phyloP scores from a whole-genome alignment of 2,888 invertebrate genomes.

The Mythimna pallens region DNA sequence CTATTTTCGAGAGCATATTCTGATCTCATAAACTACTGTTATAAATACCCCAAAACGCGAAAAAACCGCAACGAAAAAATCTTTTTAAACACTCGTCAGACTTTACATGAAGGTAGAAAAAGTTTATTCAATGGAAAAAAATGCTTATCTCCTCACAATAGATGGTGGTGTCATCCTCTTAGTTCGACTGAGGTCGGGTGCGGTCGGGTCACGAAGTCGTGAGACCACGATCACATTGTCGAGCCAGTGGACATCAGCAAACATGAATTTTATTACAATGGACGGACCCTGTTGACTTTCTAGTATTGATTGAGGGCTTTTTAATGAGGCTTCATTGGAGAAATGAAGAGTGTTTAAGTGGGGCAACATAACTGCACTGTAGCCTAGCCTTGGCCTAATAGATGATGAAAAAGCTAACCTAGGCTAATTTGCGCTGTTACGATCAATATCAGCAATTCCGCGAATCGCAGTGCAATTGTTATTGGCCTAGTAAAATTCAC shows the following conservation, averaged over 20 bases:
- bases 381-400: slow-evolving; percentile 19
- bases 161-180: slow-evolving; percentile 57
- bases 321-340: slow-evolving; percentile 52
- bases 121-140: slow-evolving; percentile 48
- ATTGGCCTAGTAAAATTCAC: slow-evolving; percentile 19
- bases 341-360: slow-evolving; percentile 41
- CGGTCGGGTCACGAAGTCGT: slow-evolving; percentile 76
- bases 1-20: neutral
- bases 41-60: neutral
- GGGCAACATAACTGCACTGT: slow-evolving; percentile 19
- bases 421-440: slow-evolving; percentile 34
- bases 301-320: slow-evolving; percentile 60
- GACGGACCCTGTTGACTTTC: slow-evolving; percentile 63
- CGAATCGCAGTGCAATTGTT: slow-evolving; percentile 43
- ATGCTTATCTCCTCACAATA: slow-evolving; percentile 54
- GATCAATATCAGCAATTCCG: slow-evolving; percentile 49
- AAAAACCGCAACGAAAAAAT: neutral
- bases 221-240: slow-evolving; percentile 72
- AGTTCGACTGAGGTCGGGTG: slow-evolving; percentile 66
- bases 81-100: neutral
- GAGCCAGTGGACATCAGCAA: slow-evolving; percentile 65
- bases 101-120: slow-evolving; percentile 19
- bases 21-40: slow-evolving; percentile 20
- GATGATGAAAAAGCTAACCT: slow-evolving; percentile 14
- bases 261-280: slow-evolving; percentile 73